phyloP scores from a whole-genome alignment of 2,888 invertebrate species.

The Celastrina argiolus region DNA sequence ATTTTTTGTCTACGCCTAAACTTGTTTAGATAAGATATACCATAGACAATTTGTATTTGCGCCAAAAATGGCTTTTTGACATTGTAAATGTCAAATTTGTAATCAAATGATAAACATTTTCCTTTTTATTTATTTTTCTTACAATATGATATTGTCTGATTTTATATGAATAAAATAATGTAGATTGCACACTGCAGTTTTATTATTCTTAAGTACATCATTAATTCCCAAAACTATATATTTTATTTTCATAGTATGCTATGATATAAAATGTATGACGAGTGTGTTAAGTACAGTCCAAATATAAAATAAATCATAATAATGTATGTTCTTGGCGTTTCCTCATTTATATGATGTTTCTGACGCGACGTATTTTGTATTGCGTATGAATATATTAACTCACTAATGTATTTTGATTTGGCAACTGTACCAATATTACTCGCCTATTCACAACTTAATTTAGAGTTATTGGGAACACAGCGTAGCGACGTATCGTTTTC shows the following conservation, averaged over 20 bases:
- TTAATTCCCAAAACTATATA: too few relatives aligned
- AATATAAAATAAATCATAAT: too few relatives aligned
- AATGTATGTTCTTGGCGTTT: too few relatives aligned
- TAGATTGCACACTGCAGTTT: slow-evolving; percentile 3
- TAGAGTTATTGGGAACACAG: too few relatives aligned
- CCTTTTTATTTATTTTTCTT: background rate
- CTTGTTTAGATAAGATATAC: background rate
- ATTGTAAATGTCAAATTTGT: background rate
- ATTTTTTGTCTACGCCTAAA: background rate
- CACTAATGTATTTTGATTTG: too few relatives aligned
- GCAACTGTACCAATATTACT: too few relatives aligned
- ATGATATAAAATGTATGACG: background rate
- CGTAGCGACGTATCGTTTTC: too few relatives aligned
- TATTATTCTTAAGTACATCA: background rate
- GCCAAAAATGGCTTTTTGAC: background rate
- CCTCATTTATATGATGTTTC: too few relatives aligned
- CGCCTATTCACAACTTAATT: too few relatives aligned
- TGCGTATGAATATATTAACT: too few relatives aligned
- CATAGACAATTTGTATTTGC: background rate
- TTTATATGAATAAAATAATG: slow-evolving; percentile 8
- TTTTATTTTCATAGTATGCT: too few relatives aligned
- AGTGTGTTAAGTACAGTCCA: slow-evolving; percentile 6
- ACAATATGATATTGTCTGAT: slow-evolving; percentile 15
- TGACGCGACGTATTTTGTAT: too few relatives aligned
- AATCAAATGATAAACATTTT: background rate